Evolutionary conservation across 2,113 vertebrate species (phyloP), one percentile per base, ranked within the genome.

Genomic region (Oreochromis niloticus): DNA sequence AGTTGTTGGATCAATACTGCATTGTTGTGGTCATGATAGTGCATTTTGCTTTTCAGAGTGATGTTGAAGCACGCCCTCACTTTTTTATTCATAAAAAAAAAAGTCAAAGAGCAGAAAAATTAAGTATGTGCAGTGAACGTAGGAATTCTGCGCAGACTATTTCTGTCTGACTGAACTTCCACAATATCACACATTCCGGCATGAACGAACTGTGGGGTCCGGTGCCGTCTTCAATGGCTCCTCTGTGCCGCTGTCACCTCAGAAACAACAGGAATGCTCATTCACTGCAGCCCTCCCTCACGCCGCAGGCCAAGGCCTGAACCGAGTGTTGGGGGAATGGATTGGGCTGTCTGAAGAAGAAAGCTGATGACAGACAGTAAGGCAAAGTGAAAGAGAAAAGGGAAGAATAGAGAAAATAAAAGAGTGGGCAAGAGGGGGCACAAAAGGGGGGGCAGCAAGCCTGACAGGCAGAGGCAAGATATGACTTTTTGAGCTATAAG

Each of bases 201-300:
- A 36, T 81, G 83, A 87, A 88, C 83, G 11, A 61, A 91, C 90
- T 71, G 84, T 88, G 92, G 89, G 92, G 91, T 92, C 90, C 85
- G 75, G 89, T 27, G 81, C 75, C 5, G 56, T 63, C 22, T 61
- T 96, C 93, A 96, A 95, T 91, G 86, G 83, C 85, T 79, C 80
- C 90, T 95, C 95, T 96, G 95, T 96, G 90, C 83, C 63, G 54
- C 90, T 54, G 91, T 94, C 93, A 94, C 95, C 95, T 94, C 94
- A 95, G 95, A 96, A 73, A 95, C 92, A 85, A 93, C 75, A 89
- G 90, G 96, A 95, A 95, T 94, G 93, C 86, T 91, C 91, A 73
- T 87, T 86, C 86, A 85, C 79, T 82, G 57, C 63, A 7, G 36
- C 84, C 85, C 80, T 41, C 85, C 54, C 36, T 73, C 88, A n/a